Percentiles rank a stretch among this genome's conserved stretches.
Conservation (phyloP, 2,888 invertebrate genomes). For the Spisula solida region DNA sequence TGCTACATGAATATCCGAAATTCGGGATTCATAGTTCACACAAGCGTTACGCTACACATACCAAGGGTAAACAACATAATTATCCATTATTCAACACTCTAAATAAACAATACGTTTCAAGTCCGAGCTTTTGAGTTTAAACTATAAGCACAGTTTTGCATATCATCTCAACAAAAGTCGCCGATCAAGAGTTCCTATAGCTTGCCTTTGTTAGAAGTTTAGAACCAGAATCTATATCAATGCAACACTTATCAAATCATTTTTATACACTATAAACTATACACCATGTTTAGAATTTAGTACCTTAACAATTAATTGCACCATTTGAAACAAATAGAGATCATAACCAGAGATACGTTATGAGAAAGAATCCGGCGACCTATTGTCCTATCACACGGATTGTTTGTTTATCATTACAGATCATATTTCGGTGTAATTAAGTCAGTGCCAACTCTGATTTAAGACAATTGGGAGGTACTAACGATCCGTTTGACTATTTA, state of each 20-base stretch:
- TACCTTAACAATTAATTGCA: slow-evolving; percentile 44
- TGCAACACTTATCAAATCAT: slow-evolving; percentile 26
- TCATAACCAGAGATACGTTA: slow-evolving; percentile 22
- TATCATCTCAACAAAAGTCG: not conserved
- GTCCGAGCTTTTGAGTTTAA: too few relatives aligned
- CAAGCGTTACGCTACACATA: too few relatives aligned
- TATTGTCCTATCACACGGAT: slow-evolving; percentile 24
- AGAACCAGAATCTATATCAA: slow-evolving; percentile 32
- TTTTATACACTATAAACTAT: not conserved
- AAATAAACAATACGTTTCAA: too few relatives aligned
- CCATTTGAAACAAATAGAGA: slow-evolving; percentile 35
- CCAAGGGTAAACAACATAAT: too few relatives aligned
- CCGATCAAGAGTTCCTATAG: not conserved
- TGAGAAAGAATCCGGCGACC: slow-evolving; percentile 22
- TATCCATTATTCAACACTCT: too few relatives aligned
- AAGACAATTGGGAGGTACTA: not conserved
- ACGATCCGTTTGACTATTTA: not conserved
- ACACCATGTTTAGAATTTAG: not conserved
- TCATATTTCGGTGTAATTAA: slow-evolving; percentile 4
- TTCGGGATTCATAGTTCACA: too few relatives aligned
- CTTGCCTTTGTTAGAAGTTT: not conserved
- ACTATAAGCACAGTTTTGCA: not conserved
- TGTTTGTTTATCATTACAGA: slow-evolving; percentile 15
- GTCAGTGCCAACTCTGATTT: not conserved
- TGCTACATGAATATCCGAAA: too few relatives aligned